Base-by-base conservation (phyloP, 2,888 invertebrate genomes). In the Cephonodes hylas region DNA sequence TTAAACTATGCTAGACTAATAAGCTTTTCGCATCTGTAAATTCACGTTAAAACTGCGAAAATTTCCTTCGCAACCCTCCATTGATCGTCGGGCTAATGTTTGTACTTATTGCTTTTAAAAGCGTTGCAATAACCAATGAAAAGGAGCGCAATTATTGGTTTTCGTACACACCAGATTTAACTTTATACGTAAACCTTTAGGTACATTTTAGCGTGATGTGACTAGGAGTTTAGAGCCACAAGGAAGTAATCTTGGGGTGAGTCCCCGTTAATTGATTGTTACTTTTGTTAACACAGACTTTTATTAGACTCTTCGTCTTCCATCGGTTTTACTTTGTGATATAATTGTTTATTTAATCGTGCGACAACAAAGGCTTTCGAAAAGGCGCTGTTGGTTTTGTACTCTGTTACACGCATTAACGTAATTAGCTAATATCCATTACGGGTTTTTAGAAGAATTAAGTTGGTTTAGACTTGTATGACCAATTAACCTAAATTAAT, bases 191-290 rank as follows among this genome's bases (percentile, higher is more conserved):
- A 0, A n/a, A 6, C 0, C 1, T 38, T 53, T 53, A 20, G 25
- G 58, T 62, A 27, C 18, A 18, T 57, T 67, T 71, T 72, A 18
- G 25, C 7, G 20, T 63, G 60, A 7, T 45, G 0, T 18, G 10
- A 1, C 10, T 6, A 42, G 15, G 61, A 56, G 23, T 22, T 7
- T 61, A 63, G 62, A 64, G 61, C 57, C 57, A 64, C 65, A 63
- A 71, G 73, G 68, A 76, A 78, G 73, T 72, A 77, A 81, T 81
- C 72, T 76, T 73, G 70, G 72, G 72, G 69, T 66, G 65, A 62
- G 53, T 65, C 61, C n/a, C 64, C 65, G 70, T 79, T 84, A 84
- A 83, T 84, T 84, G 80, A 82, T 84, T 84, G 79, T 83, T 81
- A 77, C 79, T 76, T 76, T 76, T 73, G 75, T 75, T 76, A 75